A percentile compares a stretch with the other conserved stretches of the same genome.
phyloP scores from a whole-genome alignment of 2,113 vertebrate species.

The Lipophrys pholis region DNA sequence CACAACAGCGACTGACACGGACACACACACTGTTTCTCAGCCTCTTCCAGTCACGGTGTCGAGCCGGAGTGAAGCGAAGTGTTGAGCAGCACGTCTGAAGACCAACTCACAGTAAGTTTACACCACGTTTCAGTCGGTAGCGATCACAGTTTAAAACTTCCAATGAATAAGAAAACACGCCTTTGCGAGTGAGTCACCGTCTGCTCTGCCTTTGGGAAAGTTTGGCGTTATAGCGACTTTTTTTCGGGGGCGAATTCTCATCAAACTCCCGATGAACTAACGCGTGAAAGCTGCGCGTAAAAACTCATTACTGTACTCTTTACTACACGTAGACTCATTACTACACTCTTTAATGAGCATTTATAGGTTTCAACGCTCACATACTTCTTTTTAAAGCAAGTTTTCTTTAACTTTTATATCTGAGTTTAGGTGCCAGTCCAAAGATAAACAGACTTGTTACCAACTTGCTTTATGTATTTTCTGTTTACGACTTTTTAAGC shows the following conservation, averaged over 20 bases:
- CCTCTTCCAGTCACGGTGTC: not conserved
- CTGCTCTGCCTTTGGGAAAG: not conserved
- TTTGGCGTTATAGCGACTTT: not conserved
- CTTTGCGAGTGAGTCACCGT: not conserved
- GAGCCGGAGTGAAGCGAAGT: not conserved
- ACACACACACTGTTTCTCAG: conserved; percentile 2
- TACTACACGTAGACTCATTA: too few relatives aligned
- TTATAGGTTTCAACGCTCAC: too few relatives aligned
- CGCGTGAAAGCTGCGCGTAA: too few relatives aligned
- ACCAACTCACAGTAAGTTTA: conserved; percentile 48
- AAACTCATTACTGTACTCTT: too few relatives aligned
- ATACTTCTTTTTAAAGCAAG: too few relatives aligned
- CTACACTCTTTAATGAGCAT: too few relatives aligned
- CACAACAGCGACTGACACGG: not conserved
- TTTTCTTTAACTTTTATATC: too few relatives aligned
- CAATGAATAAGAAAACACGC: not conserved
- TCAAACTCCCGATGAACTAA: not conserved
- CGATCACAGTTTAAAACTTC: not conserved
- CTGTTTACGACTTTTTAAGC: too few relatives aligned
- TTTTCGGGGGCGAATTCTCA: not conserved
- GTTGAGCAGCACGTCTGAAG: not conserved
- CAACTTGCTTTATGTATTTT: too few relatives aligned
- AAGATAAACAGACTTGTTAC: too few relatives aligned
- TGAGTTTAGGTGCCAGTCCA: too few relatives aligned
- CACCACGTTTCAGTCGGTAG: not conserved